Evolutionary conservation across 2,888 invertebrate genomes (phyloP).

Genomic region (Dorcus hopei): DNA sequence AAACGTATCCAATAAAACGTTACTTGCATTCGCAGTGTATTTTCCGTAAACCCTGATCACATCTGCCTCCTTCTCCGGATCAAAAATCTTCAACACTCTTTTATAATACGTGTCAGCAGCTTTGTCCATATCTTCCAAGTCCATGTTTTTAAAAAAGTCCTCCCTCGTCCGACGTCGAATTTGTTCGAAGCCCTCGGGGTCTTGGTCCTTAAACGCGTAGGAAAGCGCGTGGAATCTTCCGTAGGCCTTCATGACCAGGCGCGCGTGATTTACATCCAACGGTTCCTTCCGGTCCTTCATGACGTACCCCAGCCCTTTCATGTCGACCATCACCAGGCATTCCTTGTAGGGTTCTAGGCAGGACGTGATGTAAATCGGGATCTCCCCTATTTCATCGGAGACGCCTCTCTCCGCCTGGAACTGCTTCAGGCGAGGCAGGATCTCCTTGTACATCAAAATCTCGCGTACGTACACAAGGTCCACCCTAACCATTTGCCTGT

Average conservation of each 20-base stretch:
- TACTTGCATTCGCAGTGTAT: slow-evolving; percentile 12
- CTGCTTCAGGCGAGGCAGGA: slow-evolving; percentile 29
- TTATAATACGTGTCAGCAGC: neutral
- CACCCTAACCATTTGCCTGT: slow-evolving; percentile 27
- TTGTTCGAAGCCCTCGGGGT: slow-evolving; percentile 26
- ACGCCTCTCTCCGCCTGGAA: slow-evolving; percentile 25
- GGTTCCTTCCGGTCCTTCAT: slow-evolving; percentile 23
- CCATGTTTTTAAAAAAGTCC: slow-evolving; percentile 16
- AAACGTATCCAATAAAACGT: neutral
- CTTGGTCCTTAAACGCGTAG: slow-evolving; percentile 31
- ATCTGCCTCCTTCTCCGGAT: slow-evolving; percentile 14
- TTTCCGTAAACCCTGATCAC: slow-evolving; percentile 18
- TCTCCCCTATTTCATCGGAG: slow-evolving; percentile 14
- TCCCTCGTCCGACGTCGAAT: slow-evolving; percentile 21
- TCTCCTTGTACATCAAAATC: slow-evolving; percentile 30
- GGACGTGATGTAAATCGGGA: slow-evolving; percentile 19
- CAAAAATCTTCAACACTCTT: slow-evolving; percentile 17
- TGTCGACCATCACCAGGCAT: slow-evolving; percentile 29
- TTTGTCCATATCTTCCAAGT: neutral
- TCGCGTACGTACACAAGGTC: slow-evolving; percentile 30
- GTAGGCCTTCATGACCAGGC: slow-evolving; percentile 32
- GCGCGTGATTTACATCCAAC: slow-evolving; percentile 32
- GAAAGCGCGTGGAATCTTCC: slow-evolving; percentile 35
- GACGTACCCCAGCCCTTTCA: slow-evolving; percentile 30
- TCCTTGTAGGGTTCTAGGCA: slow-evolving; percentile 22